These are phyloP conservation scores for Halcyon senegalensis DNA, from an alignment of 2,113 vertebrate species.

Conservation along the genomic window DNA sequence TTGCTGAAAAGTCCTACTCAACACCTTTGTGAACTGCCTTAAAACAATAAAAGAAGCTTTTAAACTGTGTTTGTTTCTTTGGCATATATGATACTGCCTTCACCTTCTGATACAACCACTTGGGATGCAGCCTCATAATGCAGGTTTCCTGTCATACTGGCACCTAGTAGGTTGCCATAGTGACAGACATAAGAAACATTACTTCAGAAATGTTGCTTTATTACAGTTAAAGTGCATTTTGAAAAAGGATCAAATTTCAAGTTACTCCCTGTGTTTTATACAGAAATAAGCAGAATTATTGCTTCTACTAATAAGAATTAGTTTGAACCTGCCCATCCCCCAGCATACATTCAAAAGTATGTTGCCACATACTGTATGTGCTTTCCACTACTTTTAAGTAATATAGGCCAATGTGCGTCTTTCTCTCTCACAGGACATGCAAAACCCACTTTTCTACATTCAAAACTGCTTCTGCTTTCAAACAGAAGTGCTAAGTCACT, in stretches of 20 bases:
- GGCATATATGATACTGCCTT: background rate
- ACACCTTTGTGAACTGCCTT: background rate
- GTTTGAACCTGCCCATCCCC: background rate
- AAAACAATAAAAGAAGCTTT: background rate
- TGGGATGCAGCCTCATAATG: conserved; percentile 10
- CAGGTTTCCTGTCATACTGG: conserved; percentile 22
- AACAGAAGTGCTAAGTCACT: background rate
- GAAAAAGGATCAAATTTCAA: conserved; percentile 8
- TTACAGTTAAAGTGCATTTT: conserved; percentile 28
- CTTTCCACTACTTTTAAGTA: background rate
- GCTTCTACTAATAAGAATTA: background rate
- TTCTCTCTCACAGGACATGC: fast-evolving
- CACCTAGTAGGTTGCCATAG: conserved; percentile 63
- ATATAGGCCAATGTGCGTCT: background rate
- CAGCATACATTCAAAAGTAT: background rate
- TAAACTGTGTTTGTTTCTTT: background rate
- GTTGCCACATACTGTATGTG: background rate
- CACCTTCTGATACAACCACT: background rate
- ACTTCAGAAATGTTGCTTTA: conserved; percentile 60
- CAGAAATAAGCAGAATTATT: background rate
- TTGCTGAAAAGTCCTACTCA: conserved; percentile 9
- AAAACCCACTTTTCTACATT: background rate
- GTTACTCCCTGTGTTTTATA: background rate
- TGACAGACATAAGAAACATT: conserved; percentile 35
- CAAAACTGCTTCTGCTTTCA: background rate